Base-by-base conservation (phyloP, 1,140 invertebrate species). In the Drepana arcuata region DNA sequence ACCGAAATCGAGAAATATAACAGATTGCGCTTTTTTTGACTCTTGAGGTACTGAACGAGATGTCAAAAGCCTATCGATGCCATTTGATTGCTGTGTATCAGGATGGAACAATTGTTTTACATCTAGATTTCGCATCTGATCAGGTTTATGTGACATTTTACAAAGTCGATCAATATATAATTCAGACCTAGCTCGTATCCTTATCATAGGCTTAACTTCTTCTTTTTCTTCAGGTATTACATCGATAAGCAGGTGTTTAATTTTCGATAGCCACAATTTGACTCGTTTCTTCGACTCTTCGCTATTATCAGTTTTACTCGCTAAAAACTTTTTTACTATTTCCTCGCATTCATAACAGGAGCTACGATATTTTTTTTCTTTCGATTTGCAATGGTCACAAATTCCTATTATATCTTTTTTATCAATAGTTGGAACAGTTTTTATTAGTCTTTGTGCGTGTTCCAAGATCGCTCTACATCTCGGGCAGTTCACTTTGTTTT, bases 401-500 rank as follows among this genome's bases (percentile, higher is more conserved):
- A 61, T 23, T 6, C 46, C 41, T n/a, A 39, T 25, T 7, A 45
- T 29, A 29, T 35, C 23, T 4, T 38, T 44, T 37, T 27, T 37
- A 9, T 35, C 27, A 29, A 51, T 31, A 9, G 10, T 32, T 12
- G 34, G 21, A 10, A 35, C 11, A 13, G 27, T 33, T 33, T 42
- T 7, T 9, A 50, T 11, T 12, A 36, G 11, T 9, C 16, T 44
- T 26, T 56, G 14, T 13, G 38, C 38, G 14, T 36, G 18, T 27
- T 45, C 29, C 18, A 57, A 18, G 24, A 51, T 48, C 13, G 55
- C 40, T 37, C 41, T 60, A 48, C 69, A 73, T 24, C 64, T 48
- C 25, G 53, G 54, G 36, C 69, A 73, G 21, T 36, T 31, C 26
- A 61, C 36, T 9, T 39, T n/a, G 2, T 41, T 35, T 30, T 12